These are phyloP conservation scores for Liasis olivaceus DNA, from an alignment of 2,797 vertebrate species.

Conservation along the genomic window DNA sequence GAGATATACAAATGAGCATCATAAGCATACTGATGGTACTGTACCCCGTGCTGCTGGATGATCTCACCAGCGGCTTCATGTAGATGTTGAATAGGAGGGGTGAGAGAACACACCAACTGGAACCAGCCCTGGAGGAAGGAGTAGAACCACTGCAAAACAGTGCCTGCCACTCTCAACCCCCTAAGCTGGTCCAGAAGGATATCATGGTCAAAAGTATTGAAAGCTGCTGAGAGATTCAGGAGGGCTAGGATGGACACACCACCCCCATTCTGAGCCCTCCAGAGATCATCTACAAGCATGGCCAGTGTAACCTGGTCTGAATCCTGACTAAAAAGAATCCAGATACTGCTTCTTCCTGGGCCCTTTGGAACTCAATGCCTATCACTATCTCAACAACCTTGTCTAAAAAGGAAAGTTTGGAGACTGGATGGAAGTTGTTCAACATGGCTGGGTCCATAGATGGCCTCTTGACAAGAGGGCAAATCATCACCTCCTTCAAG, in stretches of 20 bases:
- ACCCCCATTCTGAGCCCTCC: not conserved
- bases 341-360: not conserved
- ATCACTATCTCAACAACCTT: not conserved
- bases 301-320: not conserved
- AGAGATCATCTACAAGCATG: not conserved
- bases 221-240: not conserved
- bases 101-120: too few species aligned
- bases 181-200: too few species aligned
- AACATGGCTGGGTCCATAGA: not conserved
- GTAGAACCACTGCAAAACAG: too few species aligned
- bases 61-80: too few species aligned
- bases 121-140: too few species aligned
- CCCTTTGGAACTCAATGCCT: not conserved
- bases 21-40: too few species aligned
- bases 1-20: too few species aligned
- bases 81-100: too few species aligned
- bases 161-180: too few species aligned
- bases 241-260: not conserved
- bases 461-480: not conserved
- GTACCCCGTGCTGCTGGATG: too few species aligned
- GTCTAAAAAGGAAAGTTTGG: not conserved
- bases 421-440: not conserved
- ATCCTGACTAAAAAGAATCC: not conserved
- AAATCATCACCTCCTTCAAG: not conserved
- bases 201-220: not conserved